phyloP scores from a whole-genome alignment of 2,888 invertebrate species.

The Cremastobaeus sp. region DNA sequence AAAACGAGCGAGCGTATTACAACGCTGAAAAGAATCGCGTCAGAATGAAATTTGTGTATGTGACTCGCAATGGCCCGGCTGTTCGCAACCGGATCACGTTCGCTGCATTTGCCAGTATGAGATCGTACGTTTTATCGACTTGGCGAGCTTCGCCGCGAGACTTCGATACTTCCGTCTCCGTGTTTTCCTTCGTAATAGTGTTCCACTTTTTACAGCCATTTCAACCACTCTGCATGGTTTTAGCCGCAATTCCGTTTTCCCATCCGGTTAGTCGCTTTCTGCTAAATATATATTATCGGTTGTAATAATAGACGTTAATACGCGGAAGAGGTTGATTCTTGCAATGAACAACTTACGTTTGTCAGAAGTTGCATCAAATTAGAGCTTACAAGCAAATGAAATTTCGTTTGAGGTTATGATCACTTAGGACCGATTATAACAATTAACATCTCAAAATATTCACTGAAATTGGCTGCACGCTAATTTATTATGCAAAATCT shows the following conservation, averaged over 20 bases:
- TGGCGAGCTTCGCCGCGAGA: slow-evolving; percentile 41
- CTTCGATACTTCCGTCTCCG: slow-evolving; percentile 49
- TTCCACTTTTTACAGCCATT: slow-evolving; percentile 25
- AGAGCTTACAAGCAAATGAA: too few species aligned
- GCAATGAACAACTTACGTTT: too few species aligned
- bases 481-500: too few species aligned
- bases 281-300: slow-evolving; percentile 6
- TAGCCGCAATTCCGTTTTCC: slow-evolving; percentile 15
- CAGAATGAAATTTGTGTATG: slow-evolving; percentile 65
- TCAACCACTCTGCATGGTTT: slow-evolving; percentile 31
- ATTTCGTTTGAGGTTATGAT: too few species aligned
- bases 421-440: too few species aligned
- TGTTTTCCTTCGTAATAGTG: slow-evolving; percentile 37
- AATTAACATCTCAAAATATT: too few species aligned
- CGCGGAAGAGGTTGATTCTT: too few species aligned
- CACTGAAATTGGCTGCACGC: too few species aligned
- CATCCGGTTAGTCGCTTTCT: slow-evolving; percentile 24
- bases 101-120: slow-evolving; percentile 56
- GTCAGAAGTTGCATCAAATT: too few species aligned
- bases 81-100: slow-evolving; percentile 66
- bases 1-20: slow-evolving; percentile 48
- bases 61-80: slow-evolving; percentile 50
- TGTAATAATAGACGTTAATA: slow-evolving; percentile 8
- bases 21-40: slow-evolving; percentile 62
- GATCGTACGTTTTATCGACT: slow-evolving; percentile 60